Conservation (phyloP, 2,113 vertebrate genomes). For the Paramormyrops kingsleyae region DNA sequence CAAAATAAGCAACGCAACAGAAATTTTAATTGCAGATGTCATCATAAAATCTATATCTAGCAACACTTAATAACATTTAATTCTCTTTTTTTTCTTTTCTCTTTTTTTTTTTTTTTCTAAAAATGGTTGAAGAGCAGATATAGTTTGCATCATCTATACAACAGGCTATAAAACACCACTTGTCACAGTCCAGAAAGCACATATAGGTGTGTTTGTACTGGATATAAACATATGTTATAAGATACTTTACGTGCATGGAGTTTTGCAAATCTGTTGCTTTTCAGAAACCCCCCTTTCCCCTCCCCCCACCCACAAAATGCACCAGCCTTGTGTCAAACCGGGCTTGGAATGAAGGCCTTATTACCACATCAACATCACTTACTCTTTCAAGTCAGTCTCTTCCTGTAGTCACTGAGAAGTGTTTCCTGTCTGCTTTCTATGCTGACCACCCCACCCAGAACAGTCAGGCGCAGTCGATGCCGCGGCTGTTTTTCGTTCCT, state of each 20-base stretch:
- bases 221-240: constrained; percentile 99
- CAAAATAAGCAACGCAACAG: constrained; percentile 45
- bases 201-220: constrained; percentile 98
- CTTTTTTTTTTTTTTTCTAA: constrained; percentile 66
- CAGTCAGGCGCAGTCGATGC: constrained; percentile 63
- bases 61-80: constrained; percentile 91
- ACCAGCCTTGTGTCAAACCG: constrained; percentile 76
- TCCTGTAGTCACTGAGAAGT: constrained; percentile 68
- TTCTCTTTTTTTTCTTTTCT: constrained; percentile 44
- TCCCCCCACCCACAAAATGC: constrained; percentile 54
- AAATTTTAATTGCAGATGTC: constrained; percentile 75
- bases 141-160: constrained; percentile 99
- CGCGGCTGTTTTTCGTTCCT: constrained; percentile 42
- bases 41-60: constrained; percentile 94
- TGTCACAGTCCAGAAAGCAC: constrained; percentile 99
- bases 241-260: constrained; percentile 97
- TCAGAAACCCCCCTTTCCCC: constrained; percentile 36
- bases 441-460: constrained; percentile 58
- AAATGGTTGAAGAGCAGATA: constrained; percentile 95
- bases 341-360: constrained; percentile 80
- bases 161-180: constrained; percentile 99
- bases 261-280: constrained; percentile 73
- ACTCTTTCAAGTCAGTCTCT: constrained; percentile 66
- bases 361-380: constrained; percentile 72
- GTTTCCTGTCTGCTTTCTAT: constrained; percentile 53